A percentile compares a stretch with the other conserved stretches of the same genome.
Evolutionary conservation across 2,113 vertebrate species (phyloP).

Genomic region (Cyanoramphus novaezelandiae): DNA sequence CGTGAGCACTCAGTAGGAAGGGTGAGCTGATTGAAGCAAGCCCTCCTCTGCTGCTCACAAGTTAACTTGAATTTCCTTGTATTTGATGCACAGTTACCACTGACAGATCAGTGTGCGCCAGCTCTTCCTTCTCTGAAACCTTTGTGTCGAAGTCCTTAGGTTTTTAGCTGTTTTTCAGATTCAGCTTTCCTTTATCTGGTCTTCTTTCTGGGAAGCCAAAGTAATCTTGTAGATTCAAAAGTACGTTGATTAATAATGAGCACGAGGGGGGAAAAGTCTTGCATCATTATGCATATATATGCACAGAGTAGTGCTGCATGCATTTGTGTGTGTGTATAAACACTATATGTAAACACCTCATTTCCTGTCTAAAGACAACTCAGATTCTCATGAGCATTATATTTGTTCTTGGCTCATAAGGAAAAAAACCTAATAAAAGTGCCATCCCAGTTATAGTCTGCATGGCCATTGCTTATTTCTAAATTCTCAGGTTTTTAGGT

Average conservation of each 20-base stretch:
- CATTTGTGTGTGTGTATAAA: background rate
- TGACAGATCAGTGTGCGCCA: background rate
- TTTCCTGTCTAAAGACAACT: slow-evolving; percentile 10
- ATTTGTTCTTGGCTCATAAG: background rate
- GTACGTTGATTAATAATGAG: background rate
- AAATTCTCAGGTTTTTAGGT: background rate
- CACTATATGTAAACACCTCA: background rate
- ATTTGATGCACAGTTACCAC: background rate
- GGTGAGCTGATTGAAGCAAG: background rate
- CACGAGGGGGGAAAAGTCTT: background rate
- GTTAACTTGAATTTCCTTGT: background rate
- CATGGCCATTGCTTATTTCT: background rate
- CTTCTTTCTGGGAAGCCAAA: background rate
- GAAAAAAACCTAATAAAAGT: background rate
- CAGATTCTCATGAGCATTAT: background rate
- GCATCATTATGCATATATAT: background rate
- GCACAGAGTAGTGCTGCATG: background rate
- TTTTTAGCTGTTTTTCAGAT: background rate
- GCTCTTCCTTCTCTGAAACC: background rate
- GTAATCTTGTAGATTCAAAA: background rate
- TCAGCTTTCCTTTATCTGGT: background rate
- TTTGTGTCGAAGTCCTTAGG: background rate
- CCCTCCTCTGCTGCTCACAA: background rate
- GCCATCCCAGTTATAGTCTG: background rate
- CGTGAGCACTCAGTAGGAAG: background rate